phyloP scores from a whole-genome alignment of 1,140 invertebrate genomes.

The Diorhabda sublineata region DNA sequence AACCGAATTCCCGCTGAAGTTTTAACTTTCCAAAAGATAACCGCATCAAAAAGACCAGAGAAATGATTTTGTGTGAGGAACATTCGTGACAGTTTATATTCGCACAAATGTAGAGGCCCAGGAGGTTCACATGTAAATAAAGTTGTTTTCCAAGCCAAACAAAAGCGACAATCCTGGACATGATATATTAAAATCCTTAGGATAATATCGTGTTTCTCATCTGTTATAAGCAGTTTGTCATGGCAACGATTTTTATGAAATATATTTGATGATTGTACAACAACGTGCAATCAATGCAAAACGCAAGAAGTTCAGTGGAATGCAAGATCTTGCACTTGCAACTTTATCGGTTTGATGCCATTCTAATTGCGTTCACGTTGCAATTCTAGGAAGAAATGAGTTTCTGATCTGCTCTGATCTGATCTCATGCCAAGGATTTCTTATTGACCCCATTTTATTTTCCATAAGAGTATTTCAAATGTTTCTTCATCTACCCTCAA shows the following conservation, averaged over 20 bases:
- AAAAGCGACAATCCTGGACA: slow-evolving; percentile 21
- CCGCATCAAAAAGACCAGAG: slow-evolving; percentile 13
- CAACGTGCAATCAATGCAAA: too few relatives aligned
- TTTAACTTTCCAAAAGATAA: background rate
- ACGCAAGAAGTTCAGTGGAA: too few relatives aligned
- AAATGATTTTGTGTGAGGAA: background rate
- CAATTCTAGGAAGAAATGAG: too few relatives aligned
- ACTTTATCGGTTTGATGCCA: too few relatives aligned
- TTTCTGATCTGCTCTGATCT: too few relatives aligned
- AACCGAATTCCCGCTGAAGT: too few relatives aligned
- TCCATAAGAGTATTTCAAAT: background rate
- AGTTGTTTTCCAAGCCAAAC: slow-evolving; percentile 20
- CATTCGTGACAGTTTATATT: slow-evolving; percentile 12
- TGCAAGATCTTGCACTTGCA: too few relatives aligned
- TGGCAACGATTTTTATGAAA: too few relatives aligned
- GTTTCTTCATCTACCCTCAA: background rate
- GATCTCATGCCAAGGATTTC: background rate
- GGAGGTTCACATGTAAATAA: slow-evolving; percentile 20
- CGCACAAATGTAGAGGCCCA: slow-evolving; percentile 5
- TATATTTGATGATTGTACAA: too few relatives aligned
- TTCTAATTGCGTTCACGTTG: too few relatives aligned
- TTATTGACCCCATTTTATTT: background rate
- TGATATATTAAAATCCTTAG: slow-evolving; percentile 24
- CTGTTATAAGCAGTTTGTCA: too few relatives aligned
- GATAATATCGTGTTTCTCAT: background rate